Percentiles rank a stretch among this genome's conserved stretches.
phyloP scores from a whole-genome alignment of 1,140 invertebrate genomes.

The Anadara kagoshimensis region DNA sequence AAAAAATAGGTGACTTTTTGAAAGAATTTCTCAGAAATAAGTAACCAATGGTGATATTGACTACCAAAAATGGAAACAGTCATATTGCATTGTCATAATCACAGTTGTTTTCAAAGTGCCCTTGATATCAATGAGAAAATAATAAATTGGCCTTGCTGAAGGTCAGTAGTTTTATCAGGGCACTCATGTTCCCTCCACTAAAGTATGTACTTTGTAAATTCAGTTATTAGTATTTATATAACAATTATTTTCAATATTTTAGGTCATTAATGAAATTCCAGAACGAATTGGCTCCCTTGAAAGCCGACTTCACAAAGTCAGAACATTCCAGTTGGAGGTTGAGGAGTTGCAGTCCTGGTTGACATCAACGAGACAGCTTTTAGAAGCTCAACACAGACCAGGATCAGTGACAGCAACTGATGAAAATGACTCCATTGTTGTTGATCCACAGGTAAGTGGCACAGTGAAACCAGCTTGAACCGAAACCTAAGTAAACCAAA shows the following conservation, averaged over 20 bases:
- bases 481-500: not conserved
- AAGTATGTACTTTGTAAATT: too few species aligned
- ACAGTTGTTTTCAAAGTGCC: too few species aligned
- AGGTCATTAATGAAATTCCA: constrained; percentile 60
- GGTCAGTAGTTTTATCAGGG: too few species aligned
- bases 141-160: too few species aligned
- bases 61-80: too few species aligned
- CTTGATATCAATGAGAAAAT: too few species aligned
- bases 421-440: constrained; percentile 77
- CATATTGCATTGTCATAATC: too few species aligned
- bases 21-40: too few species aligned
- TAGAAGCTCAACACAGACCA: constrained; percentile 52
- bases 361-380: constrained; percentile 50
- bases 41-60: too few species aligned
- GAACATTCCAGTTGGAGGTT: constrained; percentile 52
- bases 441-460: constrained; percentile 78
- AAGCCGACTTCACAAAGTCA: constrained; percentile 50
- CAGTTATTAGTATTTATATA: too few species aligned
- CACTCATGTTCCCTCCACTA: too few species aligned
- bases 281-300: constrained; percentile 50
- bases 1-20: too few species aligned
- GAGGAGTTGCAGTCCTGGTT: constrained; percentile 62
- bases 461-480: not conserved
- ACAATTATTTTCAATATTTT: not conserved
- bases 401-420: constrained; percentile 46